Evolutionary conservation across 2,888 invertebrate species (phyloP), one percentile per base, ranked within the genome.

Genomic region (Megaustenia siamemsis): DNA sequence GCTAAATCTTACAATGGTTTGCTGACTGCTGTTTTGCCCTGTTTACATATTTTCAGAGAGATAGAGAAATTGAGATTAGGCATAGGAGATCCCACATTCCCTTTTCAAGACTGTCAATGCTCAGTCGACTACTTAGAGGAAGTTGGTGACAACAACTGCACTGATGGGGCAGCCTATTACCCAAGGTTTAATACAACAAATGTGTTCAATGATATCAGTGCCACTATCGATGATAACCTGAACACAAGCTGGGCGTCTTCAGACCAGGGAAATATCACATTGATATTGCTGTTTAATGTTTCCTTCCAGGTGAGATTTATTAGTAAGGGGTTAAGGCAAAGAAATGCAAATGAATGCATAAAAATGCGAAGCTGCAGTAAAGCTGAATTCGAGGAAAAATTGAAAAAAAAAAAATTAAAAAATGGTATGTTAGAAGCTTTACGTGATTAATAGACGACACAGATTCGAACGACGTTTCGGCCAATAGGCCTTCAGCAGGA

Each of bases 241-340:
- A 49, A n/a, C 53, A 63, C 32, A 18, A 18, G 38, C 12, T 87
- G 87, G 87, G 73, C 79, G 4, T 83, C 83, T 4, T 79, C 86
- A 43, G 87, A 75, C 15, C 40, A 40, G 10, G 83, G 83, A 28
- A 45, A n/a, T 78, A 43, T 83, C 28, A 77, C 28, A 5, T 21
- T 87, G 28, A 83, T 49, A 2, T 35, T 85, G 0, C 68, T 73
- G 24, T 82, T 87, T 32, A 35, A 18, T n/a, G 10, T 63, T 2
- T 45, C 79, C 0, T 87, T 84, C 53, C 86, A 87, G 84, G 87
- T 86, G 21, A 77, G 56, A 1, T 77, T 60, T 60, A 18, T 3
- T 45, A 45, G 45, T n/a, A n/a, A n/a, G n/a, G n/a, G n/a, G n/a
- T n/a, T n/a, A n/a, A n/a, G n/a, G n/a, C n/a, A 60, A 18, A 53